Conservation (phyloP, 2,888 invertebrate species). For the Drosophila macrothrix region DNA sequence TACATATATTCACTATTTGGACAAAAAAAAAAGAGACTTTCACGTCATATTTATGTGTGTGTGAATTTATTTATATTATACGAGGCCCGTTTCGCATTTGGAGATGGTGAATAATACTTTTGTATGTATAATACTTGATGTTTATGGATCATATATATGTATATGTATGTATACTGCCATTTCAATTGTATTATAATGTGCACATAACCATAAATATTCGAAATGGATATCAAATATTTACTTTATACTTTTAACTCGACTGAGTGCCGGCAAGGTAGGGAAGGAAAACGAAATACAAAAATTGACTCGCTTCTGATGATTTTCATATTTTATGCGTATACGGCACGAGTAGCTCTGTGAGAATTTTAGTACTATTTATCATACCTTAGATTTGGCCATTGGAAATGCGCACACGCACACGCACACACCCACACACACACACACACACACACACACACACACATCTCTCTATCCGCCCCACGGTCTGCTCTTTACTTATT, state of each 20-base stretch:
- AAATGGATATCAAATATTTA: constrained; percentile 16
- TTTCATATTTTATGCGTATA: constrained; percentile 10
- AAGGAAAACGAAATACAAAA: constrained; percentile 28
- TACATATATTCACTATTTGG: constrained; percentile 3
- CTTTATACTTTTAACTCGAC: constrained; percentile 3
- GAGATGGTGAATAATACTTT: constrained; percentile 37
- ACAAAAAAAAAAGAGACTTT: constrained; percentile 31
- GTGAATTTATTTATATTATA: constrained; percentile 39
- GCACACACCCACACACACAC: not conserved
- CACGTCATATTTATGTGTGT: constrained; percentile 28
- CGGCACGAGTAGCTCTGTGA: constrained; percentile 41
- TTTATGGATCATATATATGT: constrained; percentile 6
- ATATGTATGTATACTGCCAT: constrained; percentile 3
- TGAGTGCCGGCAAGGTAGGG: constrained; percentile 1
- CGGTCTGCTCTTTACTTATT: not conserved
- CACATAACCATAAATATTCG: constrained; percentile 33
- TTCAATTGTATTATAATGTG: constrained; percentile 40
- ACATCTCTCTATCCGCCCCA: not conserved
- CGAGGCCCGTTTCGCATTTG: constrained; percentile 49
- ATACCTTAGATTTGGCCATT: constrained; percentile 75
- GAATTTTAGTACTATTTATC: constrained; percentile 60
- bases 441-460: not conserved
- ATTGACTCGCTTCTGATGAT: constrained; percentile 32
- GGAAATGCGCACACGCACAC: constrained; percentile 33
- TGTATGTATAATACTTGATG: constrained; percentile 42